A percentile compares a stretch with the other conserved stretches of the same genome.
Evolutionary conservation across 2,888 invertebrate genomes (phyloP).

Genomic region (Brenthis ino): DNA sequence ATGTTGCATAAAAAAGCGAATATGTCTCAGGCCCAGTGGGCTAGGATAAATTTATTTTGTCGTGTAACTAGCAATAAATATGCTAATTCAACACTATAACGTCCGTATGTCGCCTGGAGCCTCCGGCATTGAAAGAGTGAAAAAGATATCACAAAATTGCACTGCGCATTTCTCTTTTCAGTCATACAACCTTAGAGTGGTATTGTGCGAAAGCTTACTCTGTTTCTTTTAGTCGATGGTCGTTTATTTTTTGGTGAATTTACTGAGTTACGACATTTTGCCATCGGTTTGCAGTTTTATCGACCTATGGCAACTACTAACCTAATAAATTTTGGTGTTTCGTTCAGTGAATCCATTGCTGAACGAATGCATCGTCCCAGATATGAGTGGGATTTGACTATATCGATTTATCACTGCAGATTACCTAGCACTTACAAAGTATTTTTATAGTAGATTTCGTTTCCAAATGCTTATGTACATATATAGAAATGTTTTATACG

Average conservation of each 20-base stretch:
- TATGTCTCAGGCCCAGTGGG: constrained; percentile 66
- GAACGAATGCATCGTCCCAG: constrained; percentile 81
- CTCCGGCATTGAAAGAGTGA: constrained; percentile 75
- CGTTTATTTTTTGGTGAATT: constrained; percentile 66
- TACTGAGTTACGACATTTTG: constrained; percentile 70
- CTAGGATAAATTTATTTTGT: constrained; percentile 77
- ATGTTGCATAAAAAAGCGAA: constrained; percentile 54
- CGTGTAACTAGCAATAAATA: constrained; percentile 80
- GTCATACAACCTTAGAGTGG: constrained; percentile 67
- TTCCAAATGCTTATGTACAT: background rate
- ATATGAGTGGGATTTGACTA: constrained; percentile 71
- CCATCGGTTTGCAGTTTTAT: constrained; percentile 70
- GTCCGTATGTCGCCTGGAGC: constrained; percentile 78
- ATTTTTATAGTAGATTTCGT: constrained; percentile 1
- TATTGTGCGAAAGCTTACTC: constrained; percentile 67
- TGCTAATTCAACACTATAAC: constrained; percentile 80
- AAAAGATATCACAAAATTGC: constrained; percentile 82
- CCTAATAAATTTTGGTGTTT: constrained; percentile 82
- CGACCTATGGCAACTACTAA: constrained; percentile 82
- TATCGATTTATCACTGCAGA: constrained; percentile 55
- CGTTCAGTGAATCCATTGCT: constrained; percentile 78
- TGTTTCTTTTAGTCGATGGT: constrained; percentile 67
- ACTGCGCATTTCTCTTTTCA: constrained; percentile 81
- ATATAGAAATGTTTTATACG: background rate
- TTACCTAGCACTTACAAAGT: constrained; percentile 47